Conservation (phyloP, 2,888 invertebrate species). For the Steinernema scapterisci region DNA sequence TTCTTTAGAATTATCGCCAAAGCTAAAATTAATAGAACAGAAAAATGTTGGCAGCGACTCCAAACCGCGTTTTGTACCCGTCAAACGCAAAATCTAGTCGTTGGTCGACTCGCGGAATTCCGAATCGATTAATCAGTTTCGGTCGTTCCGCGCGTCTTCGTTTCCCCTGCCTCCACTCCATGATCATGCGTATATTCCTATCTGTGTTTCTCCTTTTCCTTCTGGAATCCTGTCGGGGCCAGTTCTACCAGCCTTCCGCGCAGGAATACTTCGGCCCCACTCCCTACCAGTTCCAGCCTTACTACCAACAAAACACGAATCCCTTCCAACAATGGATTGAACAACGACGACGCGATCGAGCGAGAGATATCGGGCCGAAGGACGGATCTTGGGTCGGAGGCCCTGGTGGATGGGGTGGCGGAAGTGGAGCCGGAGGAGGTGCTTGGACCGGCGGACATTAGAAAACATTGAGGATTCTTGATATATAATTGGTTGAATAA, state of each 20-base stretch:
- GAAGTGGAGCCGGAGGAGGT: constrained; percentile 11
- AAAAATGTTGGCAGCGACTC: too few species aligned
- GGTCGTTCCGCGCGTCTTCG: too few species aligned
- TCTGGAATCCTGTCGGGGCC: background rate
- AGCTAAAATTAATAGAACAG: too few species aligned
- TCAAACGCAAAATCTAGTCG: too few species aligned
- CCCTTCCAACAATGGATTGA: constrained; percentile 21
- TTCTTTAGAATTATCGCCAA: too few species aligned
- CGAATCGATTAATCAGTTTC: too few species aligned
- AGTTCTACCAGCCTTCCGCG: background rate
- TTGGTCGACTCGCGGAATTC: too few species aligned
- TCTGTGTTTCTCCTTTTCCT: background rate
- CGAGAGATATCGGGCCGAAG: constrained; percentile 14
- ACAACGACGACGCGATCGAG: constrained; percentile 11
- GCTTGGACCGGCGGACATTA: constrained; percentile 26
- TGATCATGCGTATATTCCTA: too few species aligned
- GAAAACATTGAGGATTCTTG: too few species aligned
- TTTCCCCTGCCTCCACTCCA: too few species aligned
- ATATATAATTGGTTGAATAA: too few species aligned
- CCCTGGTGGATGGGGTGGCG: constrained; percentile 18
- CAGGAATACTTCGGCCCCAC: background rate
- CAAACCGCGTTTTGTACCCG: too few species aligned
- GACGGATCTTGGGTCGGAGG: constrained; percentile 15
- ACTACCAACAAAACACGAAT: background rate
- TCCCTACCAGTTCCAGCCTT: background rate